Base-by-base conservation (phyloP, 2,888 invertebrate species). In the Pegoplata infirma region DNA sequence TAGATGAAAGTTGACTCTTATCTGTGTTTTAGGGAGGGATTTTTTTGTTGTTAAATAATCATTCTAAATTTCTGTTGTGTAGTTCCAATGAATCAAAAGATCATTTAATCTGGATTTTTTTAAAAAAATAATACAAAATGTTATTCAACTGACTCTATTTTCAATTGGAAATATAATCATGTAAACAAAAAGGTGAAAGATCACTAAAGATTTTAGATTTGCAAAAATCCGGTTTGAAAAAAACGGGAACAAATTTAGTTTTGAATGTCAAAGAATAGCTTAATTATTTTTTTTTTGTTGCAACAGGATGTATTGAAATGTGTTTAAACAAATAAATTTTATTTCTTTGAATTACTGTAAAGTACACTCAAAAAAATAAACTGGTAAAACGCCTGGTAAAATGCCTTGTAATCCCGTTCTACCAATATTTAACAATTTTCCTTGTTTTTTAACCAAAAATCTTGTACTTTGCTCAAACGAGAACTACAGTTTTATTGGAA, bases 171-270 rank as follows among this genome's bases (percentile, higher is more conserved):
- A 51, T 44, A 46, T 71, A 46, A 68, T 75, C 66, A 76, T 64
- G 49, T 36, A 69, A 64, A 63, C n/a, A 49, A 68, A 76, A 53
- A 68, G 74, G 51, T 58, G 32, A 68, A 32, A 74, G 74, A 53
- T 74, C 69, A 21, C 36, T 47, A n/a, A 28, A 56, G 78, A 78
- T 74, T 74, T 59, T 16, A 12, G 16, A 47, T 19, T 47, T 47
- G 25, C n/a, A 21, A 19, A 51, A 46, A 64, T 59, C 67, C 47
- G 56, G 77, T 56, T 77, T 73, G 8, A 44, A 3, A 17, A 51
- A 58, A 21, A 14, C 14, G 28, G 5, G 17, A 28, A 40, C 1
- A 49, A 47, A 23, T 25, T 36, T 36, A 21, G 10, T 49, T 55
- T 25, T 40, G n/a, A n/a, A 58, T 40, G 14, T n/a, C 36, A 40